Conservation (phyloP, 2,797 vertebrate species). For the Aselliscus stoliczkanus region DNA sequence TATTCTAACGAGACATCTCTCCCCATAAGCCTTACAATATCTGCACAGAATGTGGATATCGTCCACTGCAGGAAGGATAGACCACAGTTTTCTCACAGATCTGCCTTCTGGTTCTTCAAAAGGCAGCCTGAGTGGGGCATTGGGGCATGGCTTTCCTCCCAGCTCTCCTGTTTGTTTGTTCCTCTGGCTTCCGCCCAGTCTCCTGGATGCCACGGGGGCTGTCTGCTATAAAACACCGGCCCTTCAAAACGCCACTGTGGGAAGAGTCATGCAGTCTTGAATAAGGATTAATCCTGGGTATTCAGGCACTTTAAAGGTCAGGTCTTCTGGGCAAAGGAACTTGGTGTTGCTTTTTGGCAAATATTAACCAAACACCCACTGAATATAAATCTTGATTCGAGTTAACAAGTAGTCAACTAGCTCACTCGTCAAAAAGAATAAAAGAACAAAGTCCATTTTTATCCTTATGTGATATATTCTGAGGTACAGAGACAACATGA, state of each 20-base stretch:
- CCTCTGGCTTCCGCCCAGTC: no score
- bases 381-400: background rate
- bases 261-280: fast-evolving
- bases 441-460: background rate
- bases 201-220: background rate
- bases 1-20: no score
- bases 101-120: background rate
- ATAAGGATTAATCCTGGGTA: background rate
- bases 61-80: background rate
- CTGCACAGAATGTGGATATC: background rate
- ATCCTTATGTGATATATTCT: no score
- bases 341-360: background rate
- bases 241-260: background rate
- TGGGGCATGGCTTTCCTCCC: fast-evolving
- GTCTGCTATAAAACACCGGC: fast-evolving
- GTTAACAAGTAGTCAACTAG: background rate
- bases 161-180: fast-evolving
- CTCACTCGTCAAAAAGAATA: background rate
- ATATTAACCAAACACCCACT: no score
- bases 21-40: background rate
- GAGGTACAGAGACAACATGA: background rate
- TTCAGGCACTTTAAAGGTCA: background rate
- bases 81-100: background rate
- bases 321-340: background rate
- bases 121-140: fast-evolving